Evolutionary conservation across 2,113 vertebrate species (phyloP).

Genomic region (Chiloscyllium plagiosum): DNA sequence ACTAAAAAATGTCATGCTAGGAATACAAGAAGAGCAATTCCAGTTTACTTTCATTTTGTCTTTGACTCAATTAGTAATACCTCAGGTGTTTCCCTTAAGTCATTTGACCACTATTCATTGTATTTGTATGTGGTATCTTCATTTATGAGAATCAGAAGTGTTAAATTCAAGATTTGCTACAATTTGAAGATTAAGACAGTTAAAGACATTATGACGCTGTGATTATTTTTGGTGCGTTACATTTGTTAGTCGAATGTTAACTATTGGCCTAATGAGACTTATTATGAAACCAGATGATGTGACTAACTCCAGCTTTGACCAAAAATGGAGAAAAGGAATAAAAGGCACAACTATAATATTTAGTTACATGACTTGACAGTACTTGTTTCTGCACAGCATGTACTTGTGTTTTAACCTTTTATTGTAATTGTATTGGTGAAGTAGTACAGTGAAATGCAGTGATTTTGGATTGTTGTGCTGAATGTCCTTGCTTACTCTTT

Average conservation of each 20-base stretch:
- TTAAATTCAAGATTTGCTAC: neutral
- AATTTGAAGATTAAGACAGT: neutral
- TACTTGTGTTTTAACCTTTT: too few species aligned
- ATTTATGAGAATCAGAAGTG: neutral
- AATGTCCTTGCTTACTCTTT: too few species aligned
- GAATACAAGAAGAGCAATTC: neutral
- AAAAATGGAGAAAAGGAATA: neutral
- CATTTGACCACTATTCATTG: neutral
- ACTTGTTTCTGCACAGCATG: neutral
- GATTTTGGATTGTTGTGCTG: too few species aligned
- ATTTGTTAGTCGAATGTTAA: neutral
- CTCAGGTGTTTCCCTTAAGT: conserved; percentile 27
- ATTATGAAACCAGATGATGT: neutral
- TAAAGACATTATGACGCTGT: neutral
- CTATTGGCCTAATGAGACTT: neutral
- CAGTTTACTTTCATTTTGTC: conserved; percentile 16
- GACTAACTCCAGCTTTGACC: neutral
- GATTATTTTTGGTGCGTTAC: too few species aligned
- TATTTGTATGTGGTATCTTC: neutral
- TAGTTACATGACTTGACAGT: neutral
- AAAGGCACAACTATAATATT: neutral
- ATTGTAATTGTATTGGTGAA: too few species aligned
- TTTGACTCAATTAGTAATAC: neutral
- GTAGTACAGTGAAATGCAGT: too few species aligned
- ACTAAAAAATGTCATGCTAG: neutral